These are phyloP conservation scores for Trichosurus vulpecula DNA, from an alignment of 2,797 vertebrate species.

Conservation along the genomic window DNA sequence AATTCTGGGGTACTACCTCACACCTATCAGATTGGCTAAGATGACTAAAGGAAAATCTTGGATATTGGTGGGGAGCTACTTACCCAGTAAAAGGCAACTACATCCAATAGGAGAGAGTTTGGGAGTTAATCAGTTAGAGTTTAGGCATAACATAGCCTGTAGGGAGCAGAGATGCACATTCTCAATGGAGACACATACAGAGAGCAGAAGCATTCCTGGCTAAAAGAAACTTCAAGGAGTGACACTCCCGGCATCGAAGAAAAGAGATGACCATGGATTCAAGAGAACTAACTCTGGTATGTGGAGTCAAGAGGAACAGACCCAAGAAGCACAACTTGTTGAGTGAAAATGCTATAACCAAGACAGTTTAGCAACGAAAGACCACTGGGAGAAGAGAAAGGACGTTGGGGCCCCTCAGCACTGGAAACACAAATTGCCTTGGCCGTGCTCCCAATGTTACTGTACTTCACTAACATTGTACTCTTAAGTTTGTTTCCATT, in stretches of 20 bases:
- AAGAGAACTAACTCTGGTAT: not conserved
- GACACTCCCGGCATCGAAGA: not conserved
- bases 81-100: not conserved
- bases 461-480: not conserved
- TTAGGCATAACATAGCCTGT: not conserved
- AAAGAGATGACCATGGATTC: not conserved
- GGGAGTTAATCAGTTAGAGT: not conserved
- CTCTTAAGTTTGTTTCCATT: not conserved
- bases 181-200: not conserved
- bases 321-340: not conserved
- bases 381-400: not conserved
- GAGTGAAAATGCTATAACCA: not conserved
- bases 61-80: not conserved
- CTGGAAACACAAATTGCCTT: not conserved
- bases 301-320: not conserved
- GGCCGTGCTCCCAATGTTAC: not conserved
- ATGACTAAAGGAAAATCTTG: not conserved
- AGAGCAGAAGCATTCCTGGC: not conserved
- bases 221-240: not conserved
- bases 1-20: not conserved
- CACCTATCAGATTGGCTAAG: not conserved
- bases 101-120: not conserved
- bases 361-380: not conserved
- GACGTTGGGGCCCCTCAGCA: not conserved
- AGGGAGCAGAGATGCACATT: not conserved